A percentile compares a stretch with the other conserved stretches of the same genome.
phyloP scores from a whole-genome alignment of 2,113 vertebrate species.

The Clarias macrocephalus region DNA sequence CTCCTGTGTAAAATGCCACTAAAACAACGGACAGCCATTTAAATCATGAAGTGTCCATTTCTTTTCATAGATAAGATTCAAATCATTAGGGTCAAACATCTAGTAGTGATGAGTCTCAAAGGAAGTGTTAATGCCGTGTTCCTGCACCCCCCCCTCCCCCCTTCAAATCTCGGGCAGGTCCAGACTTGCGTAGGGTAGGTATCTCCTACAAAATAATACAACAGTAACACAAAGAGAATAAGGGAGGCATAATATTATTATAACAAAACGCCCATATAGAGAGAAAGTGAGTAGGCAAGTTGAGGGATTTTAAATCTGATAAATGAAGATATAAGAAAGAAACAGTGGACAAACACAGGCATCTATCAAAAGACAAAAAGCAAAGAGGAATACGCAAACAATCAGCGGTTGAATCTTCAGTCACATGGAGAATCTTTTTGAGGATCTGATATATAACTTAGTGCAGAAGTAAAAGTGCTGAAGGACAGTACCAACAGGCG shows the following conservation, averaged over 20 bases:
- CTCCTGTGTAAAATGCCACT: constrained; percentile 40
- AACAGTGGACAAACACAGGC: neutral
- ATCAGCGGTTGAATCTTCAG: neutral
- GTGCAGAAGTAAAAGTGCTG: constrained; percentile 25
- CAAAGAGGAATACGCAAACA: neutral
- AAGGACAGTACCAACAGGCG: neutral
- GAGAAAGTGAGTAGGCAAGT: neutral
- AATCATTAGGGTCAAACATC: constrained; percentile 66
- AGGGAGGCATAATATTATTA: neutral
- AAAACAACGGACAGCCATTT: constrained; percentile 42
- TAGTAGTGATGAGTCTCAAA: constrained; percentile 62
- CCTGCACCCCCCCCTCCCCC: constrained; percentile 33
- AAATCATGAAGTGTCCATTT: constrained; percentile 56
- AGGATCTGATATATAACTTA: neutral
- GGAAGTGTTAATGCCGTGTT: constrained; percentile 61
- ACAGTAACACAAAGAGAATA: neutral
- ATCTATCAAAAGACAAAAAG: neutral
- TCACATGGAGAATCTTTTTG: neutral
- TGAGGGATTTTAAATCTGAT: neutral
- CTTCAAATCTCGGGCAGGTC: constrained; percentile 59
- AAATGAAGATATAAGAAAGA: neutral
- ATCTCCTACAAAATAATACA: neutral
- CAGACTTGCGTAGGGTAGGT: constrained; percentile 54
- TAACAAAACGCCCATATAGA: neutral
- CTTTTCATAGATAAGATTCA: constrained; percentile 59